Evolutionary conservation across 2,797 vertebrate species (phyloP).

Genomic region (Vireo griseus): DNA sequence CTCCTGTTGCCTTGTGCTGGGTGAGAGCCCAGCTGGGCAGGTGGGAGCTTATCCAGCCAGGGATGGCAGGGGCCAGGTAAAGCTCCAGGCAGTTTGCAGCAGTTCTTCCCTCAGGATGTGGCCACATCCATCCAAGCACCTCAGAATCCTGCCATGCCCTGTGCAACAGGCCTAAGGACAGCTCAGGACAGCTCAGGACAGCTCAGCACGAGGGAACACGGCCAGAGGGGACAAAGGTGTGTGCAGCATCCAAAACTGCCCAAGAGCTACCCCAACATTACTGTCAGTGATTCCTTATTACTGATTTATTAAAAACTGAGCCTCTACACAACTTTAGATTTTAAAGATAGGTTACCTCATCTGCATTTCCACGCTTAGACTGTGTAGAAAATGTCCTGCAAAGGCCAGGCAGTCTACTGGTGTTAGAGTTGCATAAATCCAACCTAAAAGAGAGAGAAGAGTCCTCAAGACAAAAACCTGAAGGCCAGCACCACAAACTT

Average conservation of each 20-base stretch:
- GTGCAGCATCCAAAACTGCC: background rate
- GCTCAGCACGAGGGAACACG: rapidly evolving
- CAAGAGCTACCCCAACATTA: background rate
- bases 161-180: background rate
- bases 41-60: background rate
- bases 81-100: background rate
- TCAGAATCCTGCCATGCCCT: rapidly evolving
- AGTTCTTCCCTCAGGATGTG: background rate
- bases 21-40: background rate
- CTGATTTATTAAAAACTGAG: background rate
- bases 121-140: background rate
- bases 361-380: conserved; percentile 97
- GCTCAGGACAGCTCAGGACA: background rate
- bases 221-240: background rate
- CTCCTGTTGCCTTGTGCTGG: background rate
- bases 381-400: conserved; percentile 95
- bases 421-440: conserved; percentile 97
- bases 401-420: conserved; percentile 97
- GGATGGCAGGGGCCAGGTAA: background rate
- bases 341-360: conserved; percentile 83
- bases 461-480: background rate
- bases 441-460: conserved; percentile 76
- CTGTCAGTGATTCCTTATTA: background rate
- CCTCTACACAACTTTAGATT: background rate
- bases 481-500: background rate